A percentile compares a stretch with the other conserved stretches of the same genome.
Conservation (phyloP, 2,888 invertebrate species). For the Geophilus truncorum region DNA sequence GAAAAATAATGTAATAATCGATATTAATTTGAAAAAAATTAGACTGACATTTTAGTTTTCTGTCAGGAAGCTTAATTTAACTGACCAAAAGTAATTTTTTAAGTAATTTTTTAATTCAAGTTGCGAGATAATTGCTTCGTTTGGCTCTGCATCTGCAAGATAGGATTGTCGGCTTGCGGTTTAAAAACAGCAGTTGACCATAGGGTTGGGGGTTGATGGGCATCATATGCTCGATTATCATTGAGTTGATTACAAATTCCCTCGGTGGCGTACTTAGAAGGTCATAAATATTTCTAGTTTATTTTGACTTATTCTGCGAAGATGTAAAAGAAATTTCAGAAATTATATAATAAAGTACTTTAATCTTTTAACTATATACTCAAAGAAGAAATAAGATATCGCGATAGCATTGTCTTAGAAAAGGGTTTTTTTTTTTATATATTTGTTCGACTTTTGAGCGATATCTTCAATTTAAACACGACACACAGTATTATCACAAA, state of each 20-base stretch:
- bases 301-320: background rate
- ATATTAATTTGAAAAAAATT: no score
- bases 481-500: background rate
- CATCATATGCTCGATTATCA: background rate
- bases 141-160: no score
- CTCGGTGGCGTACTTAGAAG: background rate
- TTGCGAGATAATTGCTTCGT: no score
- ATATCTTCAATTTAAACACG: background rate
- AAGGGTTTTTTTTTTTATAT: no score
- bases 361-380: background rate
- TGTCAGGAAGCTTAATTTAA: no score
- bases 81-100: no score
- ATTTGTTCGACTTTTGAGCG: no score
- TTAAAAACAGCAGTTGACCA: background rate
- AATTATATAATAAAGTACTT: no score
- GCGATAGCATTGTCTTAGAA: no score
- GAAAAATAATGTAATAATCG: no score
- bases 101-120: no score
- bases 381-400: background rate
- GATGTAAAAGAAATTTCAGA: background rate
- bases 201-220: background rate
- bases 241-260: background rate
- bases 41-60: no score
- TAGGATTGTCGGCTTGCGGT: background rate
- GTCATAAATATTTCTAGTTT: background rate